Conservation (phyloP, 92 coral and sea anemone genomes). For the Siderastrea siderea region DNA sequence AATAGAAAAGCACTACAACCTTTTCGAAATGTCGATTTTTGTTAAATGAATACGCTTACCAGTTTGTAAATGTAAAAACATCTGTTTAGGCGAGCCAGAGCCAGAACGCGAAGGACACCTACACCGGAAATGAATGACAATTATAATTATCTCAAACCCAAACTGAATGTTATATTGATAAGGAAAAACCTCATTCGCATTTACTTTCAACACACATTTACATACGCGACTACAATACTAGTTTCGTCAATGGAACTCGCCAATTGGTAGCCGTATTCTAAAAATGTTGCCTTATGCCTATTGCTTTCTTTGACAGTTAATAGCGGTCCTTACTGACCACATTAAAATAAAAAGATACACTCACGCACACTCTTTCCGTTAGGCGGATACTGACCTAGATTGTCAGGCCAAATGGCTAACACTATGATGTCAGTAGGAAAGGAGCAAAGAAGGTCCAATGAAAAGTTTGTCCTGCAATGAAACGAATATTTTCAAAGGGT, state of each 20-base stretch:
- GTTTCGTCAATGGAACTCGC: too few relatives aligned
- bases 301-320: too few relatives aligned
- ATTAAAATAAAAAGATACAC: too few relatives aligned
- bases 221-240: too few relatives aligned
- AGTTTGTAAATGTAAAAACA: slow-evolving; percentile 82
- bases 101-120: slow-evolving; percentile 81
- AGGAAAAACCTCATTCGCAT: too few relatives aligned
- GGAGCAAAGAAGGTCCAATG: slow-evolving; percentile 76
- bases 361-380: background rate
- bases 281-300: too few relatives aligned
- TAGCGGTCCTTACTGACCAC: too few relatives aligned
- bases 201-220: too few relatives aligned
- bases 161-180: too few relatives aligned
- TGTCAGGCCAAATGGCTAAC: slow-evolving; percentile 77
- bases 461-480: slow-evolving; percentile 69
- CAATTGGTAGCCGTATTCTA: too few relatives aligned
- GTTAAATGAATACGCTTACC: slow-evolving; percentile 48
- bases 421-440: slow-evolving; percentile 82
- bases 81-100: slow-evolving; percentile 84
- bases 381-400: slow-evolving; percentile 60
- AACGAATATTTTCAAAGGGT: background rate
- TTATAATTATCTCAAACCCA: too few relatives aligned
- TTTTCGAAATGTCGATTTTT: background rate
- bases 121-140: background rate
- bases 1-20: too few relatives aligned